Evolutionary conservation across 2,113 vertebrate genomes (phyloP), one percentile per base, ranked within the genome.

Genomic region (Eurypyga helias): DNA sequence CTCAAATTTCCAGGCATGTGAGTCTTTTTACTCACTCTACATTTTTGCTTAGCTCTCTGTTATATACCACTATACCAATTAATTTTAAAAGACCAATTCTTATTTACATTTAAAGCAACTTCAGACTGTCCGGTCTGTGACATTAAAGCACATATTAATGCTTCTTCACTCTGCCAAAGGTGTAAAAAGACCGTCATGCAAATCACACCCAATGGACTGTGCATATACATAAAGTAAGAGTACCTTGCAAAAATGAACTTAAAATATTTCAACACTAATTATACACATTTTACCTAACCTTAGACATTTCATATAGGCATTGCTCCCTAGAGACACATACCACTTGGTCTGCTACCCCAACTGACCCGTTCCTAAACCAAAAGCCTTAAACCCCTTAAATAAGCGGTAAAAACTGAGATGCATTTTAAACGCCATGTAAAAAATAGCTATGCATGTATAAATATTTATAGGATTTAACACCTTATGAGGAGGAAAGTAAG

Each of bases 141-240:
- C 43, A 71, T 31, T 77, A 90, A 96, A 70, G 43, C 55, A 46
- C 21, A 13, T 33, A n/a, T 31, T 65, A 83, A 31, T 18, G 33
- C 38, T 70, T 67, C 24, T 38, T 91, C 76, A 60, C 36, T 13
- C 29, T 58, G 67, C 21, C 60, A 81, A 87, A 78, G 36, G 25
- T 0, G 0, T 75, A 64, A 83, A 77, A 81, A 73, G 38, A 52
- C 9, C 0, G 0, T 45, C 20, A n/a, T 4, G 13, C 29, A 83
- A 83, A 92, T 66, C 78, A 79, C 15, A 89, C 29, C 34, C 93
- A 31, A 29, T 7, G 34, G 64, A 64, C 55, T 55, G n/a, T 15
- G 26, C 13, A 46, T 60, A 51, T 43, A 36, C 6, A 57, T 93
- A 67, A 77, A 75, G 20, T 57, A 83, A 71, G 31, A 78, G 57